These are phyloP conservation scores for Phrynosoma platyrhinos DNA, from an alignment of 2,113 vertebrate species.

Conservation along the genomic window DNA sequence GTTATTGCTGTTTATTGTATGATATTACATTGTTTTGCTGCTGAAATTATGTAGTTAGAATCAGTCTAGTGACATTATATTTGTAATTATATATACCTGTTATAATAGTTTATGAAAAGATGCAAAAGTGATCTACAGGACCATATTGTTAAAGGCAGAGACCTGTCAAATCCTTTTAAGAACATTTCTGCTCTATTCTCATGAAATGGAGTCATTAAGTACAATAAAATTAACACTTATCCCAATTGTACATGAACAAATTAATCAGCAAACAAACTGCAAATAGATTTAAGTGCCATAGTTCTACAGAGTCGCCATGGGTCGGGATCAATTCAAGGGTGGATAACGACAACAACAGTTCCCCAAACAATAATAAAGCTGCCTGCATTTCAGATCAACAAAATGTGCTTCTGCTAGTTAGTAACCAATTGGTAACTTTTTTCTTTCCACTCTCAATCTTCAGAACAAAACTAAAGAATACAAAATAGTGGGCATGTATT, in stretches of 20 bases:
- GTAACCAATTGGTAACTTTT: constrained; percentile 32
- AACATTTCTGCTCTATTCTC: neutral
- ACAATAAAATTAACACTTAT: neutral
- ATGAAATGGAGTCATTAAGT: neutral
- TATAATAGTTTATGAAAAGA: neutral
- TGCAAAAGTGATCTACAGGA: constrained; percentile 16
- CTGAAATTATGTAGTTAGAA: neutral
- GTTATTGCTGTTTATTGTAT: neutral
- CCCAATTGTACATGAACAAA: constrained; percentile 16
- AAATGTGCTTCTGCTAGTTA: constrained; percentile 28
- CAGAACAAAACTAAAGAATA: constrained; percentile 94
- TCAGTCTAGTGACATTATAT: neutral
- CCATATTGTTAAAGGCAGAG: neutral
- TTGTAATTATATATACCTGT: neutral
- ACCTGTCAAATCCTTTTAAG: neutral
- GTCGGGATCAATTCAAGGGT: too few species aligned
- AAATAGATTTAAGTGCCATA: constrained; percentile 2
- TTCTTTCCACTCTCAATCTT: constrained; percentile 56
- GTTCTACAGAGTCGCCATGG: neutral
- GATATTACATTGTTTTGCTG: neutral
- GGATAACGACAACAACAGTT: neutral
- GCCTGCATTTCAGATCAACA: constrained; percentile 13
- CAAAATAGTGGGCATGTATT: constrained; percentile 86
- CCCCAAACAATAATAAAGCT: neutral
- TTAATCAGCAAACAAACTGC: neutral